Conservation (phyloP, 2,113 vertebrate species). For the Chelonoidis abingdonii region DNA sequence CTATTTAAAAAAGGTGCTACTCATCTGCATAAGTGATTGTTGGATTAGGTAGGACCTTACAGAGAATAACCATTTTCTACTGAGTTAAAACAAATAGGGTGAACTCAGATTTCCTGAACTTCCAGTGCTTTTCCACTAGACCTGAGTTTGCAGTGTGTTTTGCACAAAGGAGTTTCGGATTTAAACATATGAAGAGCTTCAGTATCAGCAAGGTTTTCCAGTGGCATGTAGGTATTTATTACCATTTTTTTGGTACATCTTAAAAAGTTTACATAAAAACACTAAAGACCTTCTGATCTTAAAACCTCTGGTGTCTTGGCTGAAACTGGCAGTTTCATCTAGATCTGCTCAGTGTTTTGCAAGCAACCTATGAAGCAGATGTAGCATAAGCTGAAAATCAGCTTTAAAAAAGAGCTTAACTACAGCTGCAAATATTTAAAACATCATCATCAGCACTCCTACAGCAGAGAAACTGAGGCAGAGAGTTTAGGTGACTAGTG, state of each 20-base stretch:
- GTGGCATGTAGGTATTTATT: constrained; percentile 11
- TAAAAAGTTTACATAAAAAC: neutral
- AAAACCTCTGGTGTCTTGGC: neutral
- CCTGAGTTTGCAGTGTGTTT: constrained; percentile 36
- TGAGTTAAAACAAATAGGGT: neutral
- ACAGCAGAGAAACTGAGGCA: neutral
- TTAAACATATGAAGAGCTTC: neutral
- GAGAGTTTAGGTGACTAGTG: neutral
- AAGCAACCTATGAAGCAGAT: constrained; percentile 31
- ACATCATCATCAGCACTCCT: neutral
- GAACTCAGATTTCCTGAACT: neutral
- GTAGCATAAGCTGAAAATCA: constrained; percentile 2
- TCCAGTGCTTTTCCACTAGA: neutral
- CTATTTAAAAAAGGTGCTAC: neutral
- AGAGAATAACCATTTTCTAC: neutral
- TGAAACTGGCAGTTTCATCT: constrained; percentile 32
- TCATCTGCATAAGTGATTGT: neutral
- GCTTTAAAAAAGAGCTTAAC: constrained; percentile 33
- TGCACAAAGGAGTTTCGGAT: constrained; percentile 40
- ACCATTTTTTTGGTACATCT: constrained; percentile 31
- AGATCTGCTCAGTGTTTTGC: constrained; percentile 7
- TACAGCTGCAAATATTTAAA: neutral
- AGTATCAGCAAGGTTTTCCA: neutral
- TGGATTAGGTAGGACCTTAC: neutral
- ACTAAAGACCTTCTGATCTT: constrained; percentile 51